A percentile compares a stretch with the other conserved stretches of the same genome.
Conservation (phyloP, 53 echinoderm and acorn worm genomes). For the Apostichopus leukothele region DNA sequence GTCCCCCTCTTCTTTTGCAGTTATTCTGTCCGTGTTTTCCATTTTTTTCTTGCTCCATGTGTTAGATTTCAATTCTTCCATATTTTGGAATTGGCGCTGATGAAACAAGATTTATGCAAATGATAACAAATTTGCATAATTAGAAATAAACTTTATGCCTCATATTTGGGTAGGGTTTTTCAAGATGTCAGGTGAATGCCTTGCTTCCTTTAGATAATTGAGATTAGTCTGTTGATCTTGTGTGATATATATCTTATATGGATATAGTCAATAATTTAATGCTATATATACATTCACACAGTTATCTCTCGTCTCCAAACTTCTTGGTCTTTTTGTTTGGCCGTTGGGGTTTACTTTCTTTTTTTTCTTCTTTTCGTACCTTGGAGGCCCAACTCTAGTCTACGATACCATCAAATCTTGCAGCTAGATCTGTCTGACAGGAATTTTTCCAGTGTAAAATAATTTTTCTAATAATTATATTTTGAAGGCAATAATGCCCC, state of each 20-base stretch:
- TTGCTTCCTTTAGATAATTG: background rate
- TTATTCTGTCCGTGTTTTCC: no score
- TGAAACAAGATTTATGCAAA: slow-evolving; percentile 14
- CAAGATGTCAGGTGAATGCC: background rate
- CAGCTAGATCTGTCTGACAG: background rate
- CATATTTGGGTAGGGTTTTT: background rate
- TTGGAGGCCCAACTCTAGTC: background rate
- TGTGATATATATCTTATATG: no score
- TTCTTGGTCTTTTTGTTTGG: background rate
- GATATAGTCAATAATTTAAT: no score
- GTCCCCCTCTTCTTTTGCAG: no score
- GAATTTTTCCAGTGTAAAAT: background rate
- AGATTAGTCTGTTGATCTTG: background rate
- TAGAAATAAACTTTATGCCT: background rate
- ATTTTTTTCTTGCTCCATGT: background rate
- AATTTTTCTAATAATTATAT: no score
- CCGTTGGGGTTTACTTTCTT: background rate
- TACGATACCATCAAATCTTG: background rate
- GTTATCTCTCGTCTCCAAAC: no score
- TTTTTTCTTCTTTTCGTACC: no score
- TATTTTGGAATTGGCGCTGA: no score
- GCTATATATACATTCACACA: no score
- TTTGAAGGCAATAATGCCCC: no score
- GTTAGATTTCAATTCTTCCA: background rate
- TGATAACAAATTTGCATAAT: slow-evolving; percentile 5